Evolutionary conservation across 2,888 invertebrate genomes (phyloP).

Genomic region (Plebejus argus): DNA sequence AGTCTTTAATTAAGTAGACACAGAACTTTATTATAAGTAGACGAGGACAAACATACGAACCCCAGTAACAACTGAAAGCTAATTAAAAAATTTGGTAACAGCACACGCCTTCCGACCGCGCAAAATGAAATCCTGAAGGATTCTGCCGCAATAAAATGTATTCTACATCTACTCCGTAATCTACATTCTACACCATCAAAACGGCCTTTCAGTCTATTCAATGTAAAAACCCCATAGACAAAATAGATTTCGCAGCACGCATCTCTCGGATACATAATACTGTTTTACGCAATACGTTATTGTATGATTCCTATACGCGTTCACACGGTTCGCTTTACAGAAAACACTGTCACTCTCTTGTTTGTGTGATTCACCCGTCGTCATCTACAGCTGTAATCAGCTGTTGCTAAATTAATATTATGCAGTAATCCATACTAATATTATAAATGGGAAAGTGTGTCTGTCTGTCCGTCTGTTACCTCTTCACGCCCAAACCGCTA

Average conservation of each 20-base stretch:
- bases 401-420: neutral
- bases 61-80: too few species aligned
- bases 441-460: too few species aligned
- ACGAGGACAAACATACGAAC: too few species aligned
- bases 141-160: neutral
- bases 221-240: neutral
- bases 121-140: too few species aligned
- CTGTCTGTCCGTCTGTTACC: too few species aligned
- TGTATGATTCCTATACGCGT: neutral
- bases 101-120: too few species aligned
- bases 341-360: neutral
- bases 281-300: neutral
- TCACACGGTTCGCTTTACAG: constrained; percentile 2
- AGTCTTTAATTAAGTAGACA: too few species aligned
- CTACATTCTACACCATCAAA: neutral
- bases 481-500: too few species aligned
- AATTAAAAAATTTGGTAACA: too few species aligned
- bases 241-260: neutral
- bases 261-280: neutral
- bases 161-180: neutral
- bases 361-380: neutral
- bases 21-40: too few species aligned
- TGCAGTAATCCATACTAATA: too few species aligned
- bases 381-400: constrained; percentile 10
- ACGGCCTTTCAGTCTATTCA: neutral